Base-by-base conservation (phyloP, 2,113 vertebrate species). In the Trogon melanurus region DNA sequence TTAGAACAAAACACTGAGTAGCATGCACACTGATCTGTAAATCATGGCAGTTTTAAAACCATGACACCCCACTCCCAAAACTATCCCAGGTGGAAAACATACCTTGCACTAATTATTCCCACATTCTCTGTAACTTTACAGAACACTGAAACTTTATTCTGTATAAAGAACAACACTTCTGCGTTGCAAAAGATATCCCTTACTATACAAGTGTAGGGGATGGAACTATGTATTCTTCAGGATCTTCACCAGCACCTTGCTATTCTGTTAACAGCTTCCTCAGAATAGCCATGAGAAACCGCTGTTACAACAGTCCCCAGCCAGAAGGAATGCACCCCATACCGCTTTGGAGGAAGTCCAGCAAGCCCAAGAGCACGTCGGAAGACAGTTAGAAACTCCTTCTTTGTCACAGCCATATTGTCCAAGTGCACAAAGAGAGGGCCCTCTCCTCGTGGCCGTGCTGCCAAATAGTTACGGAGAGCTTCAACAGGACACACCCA, bases 401-500 rank as follows among this genome's bases (percentile, higher is more conserved):
- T 79, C 67, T 70, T 94, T 58, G 76, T 95, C 67, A 97, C 72
- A 65, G 73, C 34, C 11, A 0, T 17, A 1, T 56, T 3, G 7
- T 95, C 17, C 1, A 0, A 27, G 14, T 83, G 91, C 38, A 96
- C 19, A 5, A 95, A 96, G 34, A 97, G 93, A 50, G 95, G 93
- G 16, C 96, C 93, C 26, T 94, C 70, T 48, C 88, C 53, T 17
- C 0, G 21, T 1, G 89, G 88, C 76, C 67, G 66, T 17, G 16
- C 85, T 76, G 79, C 80, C 58, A 91, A 0, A 1, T 96, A 96
- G 36, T 7, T 34, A 3, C 0, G 58, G 41, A 97, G 88, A 45
- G 95, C 93, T 82, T 90, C 62, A 21, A 96, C 48, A 29, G 95
- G 89, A 70, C 96, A 96, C 3, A 96, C 4, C 95, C 79, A 92